Evolutionary conservation across 2,797 vertebrate species (phyloP).

Genomic region (Valencia hispanica): DNA sequence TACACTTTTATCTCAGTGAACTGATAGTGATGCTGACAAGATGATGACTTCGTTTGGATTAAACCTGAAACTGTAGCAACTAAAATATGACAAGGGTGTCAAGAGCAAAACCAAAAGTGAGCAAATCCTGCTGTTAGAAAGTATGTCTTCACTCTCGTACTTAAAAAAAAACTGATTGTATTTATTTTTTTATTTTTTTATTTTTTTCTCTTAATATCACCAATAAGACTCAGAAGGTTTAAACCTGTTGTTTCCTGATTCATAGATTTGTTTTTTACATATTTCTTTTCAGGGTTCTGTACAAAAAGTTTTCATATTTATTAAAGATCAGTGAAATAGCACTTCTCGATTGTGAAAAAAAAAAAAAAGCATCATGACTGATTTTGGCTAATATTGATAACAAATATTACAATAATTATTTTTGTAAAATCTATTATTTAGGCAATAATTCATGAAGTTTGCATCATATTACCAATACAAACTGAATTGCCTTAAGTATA

Average conservation of each 20-base stretch:
- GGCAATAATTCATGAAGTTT: too few relatives aligned
- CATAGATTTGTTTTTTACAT: not conserved
- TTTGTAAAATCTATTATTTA: too few relatives aligned
- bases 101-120: not conserved
- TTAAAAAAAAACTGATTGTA: not conserved
- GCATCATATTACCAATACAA: too few relatives aligned
- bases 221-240: not conserved
- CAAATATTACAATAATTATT: too few relatives aligned
- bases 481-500: not conserved
- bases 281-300: not conserved
- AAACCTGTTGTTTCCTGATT: not conserved
- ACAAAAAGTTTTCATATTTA: not conserved
- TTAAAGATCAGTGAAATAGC: too few relatives aligned
- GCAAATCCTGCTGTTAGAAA: not conserved
- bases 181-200: too few relatives aligned
- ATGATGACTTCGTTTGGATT: constrained; percentile 15
- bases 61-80: not conserved
- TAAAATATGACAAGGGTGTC: not conserved
- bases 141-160: not conserved
- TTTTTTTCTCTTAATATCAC: not conserved
- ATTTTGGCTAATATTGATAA: too few relatives aligned
- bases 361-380: too few relatives aligned
- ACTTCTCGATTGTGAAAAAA: too few relatives aligned
- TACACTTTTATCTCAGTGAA: not conserved
- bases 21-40: constrained; percentile 9